Conservation (phyloP, 2,888 invertebrate species). For the Phragmatobia fuliginosa region DNA sequence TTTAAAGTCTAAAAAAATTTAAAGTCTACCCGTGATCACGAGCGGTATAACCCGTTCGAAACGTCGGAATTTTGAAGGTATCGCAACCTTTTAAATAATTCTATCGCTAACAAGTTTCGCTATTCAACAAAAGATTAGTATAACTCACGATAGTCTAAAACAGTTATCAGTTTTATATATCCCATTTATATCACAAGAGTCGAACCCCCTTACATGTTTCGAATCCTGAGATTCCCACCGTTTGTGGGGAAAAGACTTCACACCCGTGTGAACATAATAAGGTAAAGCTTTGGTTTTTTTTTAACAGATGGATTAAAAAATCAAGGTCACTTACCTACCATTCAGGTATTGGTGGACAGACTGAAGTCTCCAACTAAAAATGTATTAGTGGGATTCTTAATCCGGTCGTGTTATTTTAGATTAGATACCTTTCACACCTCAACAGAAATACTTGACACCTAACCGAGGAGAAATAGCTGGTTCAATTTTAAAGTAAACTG, state of each 20-base stretch:
- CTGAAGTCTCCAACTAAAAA: not conserved
- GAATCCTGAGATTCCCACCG: not conserved
- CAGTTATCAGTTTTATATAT: too few species aligned
- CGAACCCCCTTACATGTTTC: not conserved
- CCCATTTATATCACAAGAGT: too few species aligned
- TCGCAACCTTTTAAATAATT: too few species aligned
- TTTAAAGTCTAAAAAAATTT: too few species aligned
- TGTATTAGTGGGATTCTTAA: not conserved
- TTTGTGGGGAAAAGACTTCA: not conserved
- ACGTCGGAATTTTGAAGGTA: too few species aligned
- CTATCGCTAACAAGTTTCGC: too few species aligned
- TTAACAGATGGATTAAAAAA: not conserved
- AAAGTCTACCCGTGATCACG: too few species aligned
- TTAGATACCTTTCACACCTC: slow-evolving; percentile 28
- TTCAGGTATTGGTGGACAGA: not conserved
- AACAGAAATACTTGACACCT: slow-evolving; percentile 6
- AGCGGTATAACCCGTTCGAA: too few species aligned
- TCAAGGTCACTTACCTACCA: not conserved
- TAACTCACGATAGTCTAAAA: too few species aligned
- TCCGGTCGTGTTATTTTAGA: slow-evolving; percentile 34
- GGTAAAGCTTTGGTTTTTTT: too few species aligned
- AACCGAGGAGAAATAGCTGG: slow-evolving; percentile 5
- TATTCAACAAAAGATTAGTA: too few species aligned
- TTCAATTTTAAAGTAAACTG: slow-evolving; percentile 8
- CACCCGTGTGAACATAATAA: not conserved